Percentiles rank a stretch among this genome's conserved stretches.
These are phyloP conservation scores for Drosophila flavopinicola DNA, from an alignment of 2,888 invertebrate species.

Conservation along the genomic window DNA sequence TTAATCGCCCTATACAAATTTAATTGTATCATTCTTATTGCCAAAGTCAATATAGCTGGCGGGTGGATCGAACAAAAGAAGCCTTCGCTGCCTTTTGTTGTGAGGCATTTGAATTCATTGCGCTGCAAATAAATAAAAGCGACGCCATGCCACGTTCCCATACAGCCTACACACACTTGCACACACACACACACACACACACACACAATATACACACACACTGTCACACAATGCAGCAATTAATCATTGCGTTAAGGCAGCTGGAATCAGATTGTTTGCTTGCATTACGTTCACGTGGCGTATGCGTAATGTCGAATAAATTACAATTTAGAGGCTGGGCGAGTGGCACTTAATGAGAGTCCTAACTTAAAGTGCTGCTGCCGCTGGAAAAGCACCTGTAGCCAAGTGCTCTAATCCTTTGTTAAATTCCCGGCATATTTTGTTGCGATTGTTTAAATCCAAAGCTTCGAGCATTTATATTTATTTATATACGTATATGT, in stretches of 20 bases:
- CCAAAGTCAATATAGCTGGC: conserved; percentile 2
- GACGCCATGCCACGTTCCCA: conserved; percentile 19
- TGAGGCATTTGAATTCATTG: conserved; percentile 55
- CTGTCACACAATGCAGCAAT: conserved; percentile 46
- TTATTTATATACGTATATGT: not conserved
- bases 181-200: conserved; percentile 7
- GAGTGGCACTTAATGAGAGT: conserved; percentile 23
- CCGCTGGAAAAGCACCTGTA: conserved; percentile 25
- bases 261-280: conserved; percentile 60
- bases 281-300: conserved; percentile 63
- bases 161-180: not conserved
- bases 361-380: conserved; percentile 8
- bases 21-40: conserved; percentile 6
- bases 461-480: not conserved
- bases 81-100: conserved; percentile 28
- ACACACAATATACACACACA: no score
- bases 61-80: conserved; percentile 26
- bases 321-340: conserved; percentile 54
- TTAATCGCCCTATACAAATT: no score
- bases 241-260: conserved; percentile 73
- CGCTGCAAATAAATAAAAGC: conserved; percentile 69
- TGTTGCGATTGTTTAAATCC: conserved; percentile 16
- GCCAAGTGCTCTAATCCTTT: conserved; percentile 42
- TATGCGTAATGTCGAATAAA: conserved; percentile 76
- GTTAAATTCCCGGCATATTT: conserved; percentile 20